Evolutionary conservation across 2,113 vertebrate genomes (phyloP).

Genomic region (Solea solea): DNA sequence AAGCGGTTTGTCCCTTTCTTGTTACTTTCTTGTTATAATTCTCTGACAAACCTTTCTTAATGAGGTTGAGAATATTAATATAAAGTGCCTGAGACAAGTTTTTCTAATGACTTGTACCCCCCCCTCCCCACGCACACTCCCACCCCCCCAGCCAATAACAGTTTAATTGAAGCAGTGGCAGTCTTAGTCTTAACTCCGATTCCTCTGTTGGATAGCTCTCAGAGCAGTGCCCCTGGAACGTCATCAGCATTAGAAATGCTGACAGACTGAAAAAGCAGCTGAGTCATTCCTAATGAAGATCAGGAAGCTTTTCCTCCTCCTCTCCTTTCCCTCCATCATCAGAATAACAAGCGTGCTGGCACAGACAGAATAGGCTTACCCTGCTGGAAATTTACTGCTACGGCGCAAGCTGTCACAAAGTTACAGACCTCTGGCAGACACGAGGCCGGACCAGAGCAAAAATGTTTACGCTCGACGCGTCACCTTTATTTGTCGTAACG

Average conservation of each 20-base stretch:
- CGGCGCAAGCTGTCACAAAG: constrained; percentile 72
- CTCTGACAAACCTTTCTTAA: not conserved
- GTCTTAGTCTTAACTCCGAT: constrained; percentile 62
- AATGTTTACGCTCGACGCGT: constrained; percentile 44
- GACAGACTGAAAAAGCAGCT: constrained; percentile 74
- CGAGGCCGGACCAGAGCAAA: constrained; percentile 49
- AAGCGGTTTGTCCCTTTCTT: not conserved
- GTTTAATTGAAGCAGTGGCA: constrained; percentile 54
- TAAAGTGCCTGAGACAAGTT: constrained; percentile 27
- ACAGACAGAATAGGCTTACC: constrained; percentile 64
- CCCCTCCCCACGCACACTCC: not conserved
- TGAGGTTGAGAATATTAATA: constrained; percentile 30
- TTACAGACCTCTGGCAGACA: constrained; percentile 65
- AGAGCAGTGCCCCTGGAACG: constrained; percentile 58
- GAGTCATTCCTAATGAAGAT: constrained; percentile 81
- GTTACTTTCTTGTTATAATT: not conserved
- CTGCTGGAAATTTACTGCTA: constrained; percentile 64
- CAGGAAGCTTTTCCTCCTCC: constrained; percentile 71
- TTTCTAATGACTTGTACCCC: not conserved
- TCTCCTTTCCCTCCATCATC: constrained; percentile 64
- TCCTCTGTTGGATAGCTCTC: constrained; percentile 57
- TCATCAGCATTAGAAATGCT: constrained; percentile 76
- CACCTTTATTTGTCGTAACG: constrained; percentile 55
- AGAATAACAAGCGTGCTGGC: constrained; percentile 75
- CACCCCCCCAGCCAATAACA: constrained; percentile 34